Evolutionary conservation across 2,113 vertebrate genomes (phyloP).

Genomic region (Nestor notabilis): DNA sequence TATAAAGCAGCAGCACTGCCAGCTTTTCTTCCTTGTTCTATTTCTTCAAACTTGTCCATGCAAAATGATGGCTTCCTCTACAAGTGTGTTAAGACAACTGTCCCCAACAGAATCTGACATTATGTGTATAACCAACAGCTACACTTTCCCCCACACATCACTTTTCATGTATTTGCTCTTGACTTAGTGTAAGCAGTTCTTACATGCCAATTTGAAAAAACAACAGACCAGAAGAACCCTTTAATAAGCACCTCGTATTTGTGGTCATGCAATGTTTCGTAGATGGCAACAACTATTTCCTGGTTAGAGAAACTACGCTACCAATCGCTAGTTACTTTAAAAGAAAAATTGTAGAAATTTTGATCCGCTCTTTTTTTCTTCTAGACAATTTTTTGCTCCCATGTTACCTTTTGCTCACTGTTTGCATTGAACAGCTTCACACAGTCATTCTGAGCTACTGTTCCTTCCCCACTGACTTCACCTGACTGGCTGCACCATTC

Average conservation of each 20-base stretch:
- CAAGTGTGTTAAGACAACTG: background rate
- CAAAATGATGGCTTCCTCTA: background rate
- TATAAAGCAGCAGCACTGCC: background rate
- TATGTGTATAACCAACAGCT: background rate
- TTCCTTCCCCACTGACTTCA: background rate
- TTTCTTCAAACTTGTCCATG: background rate
- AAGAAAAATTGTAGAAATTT: background rate
- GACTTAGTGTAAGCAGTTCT: background rate
- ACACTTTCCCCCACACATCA: background rate
- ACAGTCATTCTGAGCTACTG: fast-evolving
- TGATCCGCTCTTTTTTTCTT: background rate
- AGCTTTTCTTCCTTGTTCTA: background rate
- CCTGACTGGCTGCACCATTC: background rate
- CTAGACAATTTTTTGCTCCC: background rate
- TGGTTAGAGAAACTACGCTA: background rate
- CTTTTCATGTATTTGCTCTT: background rate
- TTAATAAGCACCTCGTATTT: background rate
- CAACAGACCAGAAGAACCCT: background rate
- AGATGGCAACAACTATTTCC: background rate
- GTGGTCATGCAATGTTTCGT: background rate
- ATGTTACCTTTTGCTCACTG: background rate
- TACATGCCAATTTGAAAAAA: background rate
- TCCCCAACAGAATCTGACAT: background rate
- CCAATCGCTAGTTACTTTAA: background rate
- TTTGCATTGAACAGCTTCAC: background rate